These are phyloP conservation scores for Cotesia glomerata DNA, from an alignment of 1,140 invertebrate genomes.

Conservation along the genomic window DNA sequence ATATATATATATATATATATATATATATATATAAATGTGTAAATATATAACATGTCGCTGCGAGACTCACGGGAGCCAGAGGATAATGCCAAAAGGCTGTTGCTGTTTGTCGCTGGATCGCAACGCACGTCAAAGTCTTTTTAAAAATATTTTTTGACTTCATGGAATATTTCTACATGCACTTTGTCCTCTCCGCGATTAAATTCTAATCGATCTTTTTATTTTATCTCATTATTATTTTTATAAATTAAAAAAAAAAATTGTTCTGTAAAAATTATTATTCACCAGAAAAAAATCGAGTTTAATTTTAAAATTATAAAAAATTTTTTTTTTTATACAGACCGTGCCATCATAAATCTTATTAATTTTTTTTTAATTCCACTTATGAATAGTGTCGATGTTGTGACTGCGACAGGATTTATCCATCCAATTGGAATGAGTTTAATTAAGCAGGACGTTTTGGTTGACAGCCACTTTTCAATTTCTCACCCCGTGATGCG, in stretches of 20 bases:
- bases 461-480: slow-evolving; percentile 37
- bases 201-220: slow-evolving; percentile 5
- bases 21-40: neutral
- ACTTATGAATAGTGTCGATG: neutral
- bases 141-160: slow-evolving; percentile 13
- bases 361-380: neutral
- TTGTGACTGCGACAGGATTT: no score
- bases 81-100: slow-evolving; percentile 24
- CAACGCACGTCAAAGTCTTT: slow-evolving; percentile 2
- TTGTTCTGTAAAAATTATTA: no score
- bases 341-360: neutral
- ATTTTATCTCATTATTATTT: neutral
- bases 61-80: slow-evolving; percentile 18
- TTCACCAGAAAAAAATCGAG: no score
- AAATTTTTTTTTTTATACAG: no score
- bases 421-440: slow-evolving; percentile 24
- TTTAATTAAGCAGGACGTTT: slow-evolving; percentile 36
- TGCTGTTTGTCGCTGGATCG: slow-evolving; percentile 11
- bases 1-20: slow-evolving; percentile 5
- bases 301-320: no score
- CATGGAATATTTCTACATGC: slow-evolving; percentile 5
- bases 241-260: neutral
- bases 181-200: slow-evolving; percentile 2
- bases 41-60: slow-evolving; percentile 1
- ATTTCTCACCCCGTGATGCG: slow-evolving; percentile 40